A percentile compares a stretch with the other conserved stretches of the same genome.
These are phyloP conservation scores for Mizuhopecten yessoensis DNA, from an alignment of 1,140 invertebrate species.

Conservation along the genomic window DNA sequence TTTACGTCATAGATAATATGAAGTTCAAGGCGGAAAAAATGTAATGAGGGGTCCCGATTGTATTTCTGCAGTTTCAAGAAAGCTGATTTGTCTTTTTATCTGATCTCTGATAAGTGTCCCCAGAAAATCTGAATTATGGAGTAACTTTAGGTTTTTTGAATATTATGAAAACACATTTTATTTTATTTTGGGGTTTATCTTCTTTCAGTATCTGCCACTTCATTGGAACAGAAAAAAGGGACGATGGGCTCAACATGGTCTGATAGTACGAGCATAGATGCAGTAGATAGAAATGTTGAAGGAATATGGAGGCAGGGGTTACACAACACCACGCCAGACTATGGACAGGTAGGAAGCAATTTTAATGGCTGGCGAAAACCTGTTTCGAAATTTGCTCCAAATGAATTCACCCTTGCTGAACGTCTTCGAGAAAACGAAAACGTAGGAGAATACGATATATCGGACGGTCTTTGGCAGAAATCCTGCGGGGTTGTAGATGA, in stretches of 20 bases:
- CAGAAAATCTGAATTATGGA: too few species aligned
- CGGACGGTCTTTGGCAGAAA: background rate
- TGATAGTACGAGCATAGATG: background rate
- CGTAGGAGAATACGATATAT: background rate
- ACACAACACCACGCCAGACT: background rate
- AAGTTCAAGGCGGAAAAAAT: too few species aligned
- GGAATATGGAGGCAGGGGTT: background rate
- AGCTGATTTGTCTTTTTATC: too few species aligned
- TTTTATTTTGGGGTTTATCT: too few species aligned
- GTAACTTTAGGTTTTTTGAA: too few species aligned
- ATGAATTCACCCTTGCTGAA: background rate
- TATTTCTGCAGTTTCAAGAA: too few species aligned
- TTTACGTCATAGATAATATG: too few species aligned
- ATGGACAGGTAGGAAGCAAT: background rate
- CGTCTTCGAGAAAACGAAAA: background rate
- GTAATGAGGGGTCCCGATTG: too few species aligned
- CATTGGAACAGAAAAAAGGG: background rate
- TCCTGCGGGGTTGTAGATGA: background rate
- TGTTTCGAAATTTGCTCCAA: background rate
- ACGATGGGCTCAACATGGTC: background rate
- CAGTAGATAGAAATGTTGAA: background rate
- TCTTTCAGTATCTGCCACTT: too few species aligned
- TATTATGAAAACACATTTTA: too few species aligned
- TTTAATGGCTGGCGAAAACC: background rate
- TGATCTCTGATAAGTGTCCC: too few species aligned